phyloP scores from a whole-genome alignment of 1,140 invertebrate genomes.

The Reticulitermes speratus region DNA sequence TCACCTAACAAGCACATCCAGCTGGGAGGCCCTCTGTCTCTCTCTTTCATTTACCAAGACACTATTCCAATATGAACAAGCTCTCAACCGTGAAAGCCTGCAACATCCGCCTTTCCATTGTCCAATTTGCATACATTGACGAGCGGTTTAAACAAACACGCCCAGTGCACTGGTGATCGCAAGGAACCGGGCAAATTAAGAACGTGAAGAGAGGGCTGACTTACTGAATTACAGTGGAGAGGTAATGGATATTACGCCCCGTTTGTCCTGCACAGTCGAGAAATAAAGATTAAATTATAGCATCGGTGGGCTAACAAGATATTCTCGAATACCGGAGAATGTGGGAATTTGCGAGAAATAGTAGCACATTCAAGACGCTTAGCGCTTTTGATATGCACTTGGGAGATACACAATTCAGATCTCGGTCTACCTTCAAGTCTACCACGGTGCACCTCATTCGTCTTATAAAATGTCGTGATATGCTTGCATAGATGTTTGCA shows the following conservation, averaged over 20 bases:
- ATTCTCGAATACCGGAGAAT: neutral
- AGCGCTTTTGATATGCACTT: no score
- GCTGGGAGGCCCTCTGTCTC: no score
- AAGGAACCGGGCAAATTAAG: neutral
- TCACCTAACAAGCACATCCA: neutral
- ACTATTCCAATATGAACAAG: neutral
- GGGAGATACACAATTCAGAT: no score
- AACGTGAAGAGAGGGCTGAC: neutral
- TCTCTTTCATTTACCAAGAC: neutral
- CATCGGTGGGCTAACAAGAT: neutral
- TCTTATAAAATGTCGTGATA: no score
- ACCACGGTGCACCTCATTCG: no score
- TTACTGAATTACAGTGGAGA: neutral
- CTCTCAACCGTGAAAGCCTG: neutral
- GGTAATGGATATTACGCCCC: neutral
- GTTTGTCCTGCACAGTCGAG: neutral
- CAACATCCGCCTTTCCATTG: neutral
- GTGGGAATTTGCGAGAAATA: no score
- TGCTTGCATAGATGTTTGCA: no score
- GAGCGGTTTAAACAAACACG: neutral
- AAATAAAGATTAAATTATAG: neutral
- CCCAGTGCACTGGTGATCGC: neutral
- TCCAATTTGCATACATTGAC: conserved; percentile 8
- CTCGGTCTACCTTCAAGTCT: no score
- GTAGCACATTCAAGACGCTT: no score